Evolutionary conservation across 2,888 invertebrate genomes (phyloP), one percentile per base, ranked within the genome.

Genomic region (Corythucha ciliata): DNA sequence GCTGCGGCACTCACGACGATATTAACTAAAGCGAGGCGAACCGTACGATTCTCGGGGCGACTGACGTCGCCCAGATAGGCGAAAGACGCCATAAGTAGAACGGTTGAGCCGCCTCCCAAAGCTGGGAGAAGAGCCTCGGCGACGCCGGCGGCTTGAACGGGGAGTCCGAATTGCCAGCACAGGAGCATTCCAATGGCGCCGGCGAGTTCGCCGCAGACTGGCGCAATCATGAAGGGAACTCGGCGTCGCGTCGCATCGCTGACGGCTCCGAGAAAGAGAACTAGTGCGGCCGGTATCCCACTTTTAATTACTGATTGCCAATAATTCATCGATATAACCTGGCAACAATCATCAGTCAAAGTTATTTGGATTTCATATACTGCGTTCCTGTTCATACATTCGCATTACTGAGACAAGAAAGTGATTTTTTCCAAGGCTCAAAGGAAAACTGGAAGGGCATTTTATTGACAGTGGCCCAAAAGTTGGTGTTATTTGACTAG

Each of bases 61-160:
- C 56, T 54, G 24, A 54, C 57, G 45, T 61, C 61, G 4, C 57
- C 55, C 34, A 61, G 53, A 33, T 59, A 60, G 14, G 59, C 57
- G 45, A 57, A 55, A 3, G 56, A 52, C 3, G 54, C 59, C 36
- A 60, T 58, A 48, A 59, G 47, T 40, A 59, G 57, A 33, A 58
- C 52, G 4, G 53, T 49, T 26, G 58, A 54, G 5, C 59, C 53
- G 1, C 62, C 62, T 0, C 58, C 58, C n/a, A 61, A 18, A 2
- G 59, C 59, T 1, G 59, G 58, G 5, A 58, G 51, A 2, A 59
- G 18, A 1, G 55, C 55, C 37, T 58, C 58, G 12, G 55, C 46
- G 12, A 61, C 14, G 0, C 59, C 61, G 3, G 59, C 59, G 1
- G 58, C 46, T 14, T 55, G 45, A 20, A 61, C 57, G 5, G 60